Base-by-base conservation (phyloP, 2,888 invertebrate species). In the Schizotus pectinicornis region DNA sequence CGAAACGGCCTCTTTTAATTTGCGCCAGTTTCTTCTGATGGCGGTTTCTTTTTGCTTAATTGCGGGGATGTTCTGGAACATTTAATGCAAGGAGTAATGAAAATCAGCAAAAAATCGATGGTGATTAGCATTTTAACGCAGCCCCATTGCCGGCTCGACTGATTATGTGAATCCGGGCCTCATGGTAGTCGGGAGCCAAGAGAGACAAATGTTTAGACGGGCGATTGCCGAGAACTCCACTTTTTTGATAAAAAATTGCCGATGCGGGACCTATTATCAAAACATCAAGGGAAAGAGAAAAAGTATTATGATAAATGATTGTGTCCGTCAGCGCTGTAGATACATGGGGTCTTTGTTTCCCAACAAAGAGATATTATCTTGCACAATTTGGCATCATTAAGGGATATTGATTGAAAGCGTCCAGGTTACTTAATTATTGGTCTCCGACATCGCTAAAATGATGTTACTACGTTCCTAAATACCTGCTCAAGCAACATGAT, bases 261-360 rank as follows among this genome's bases (percentile, higher is more conserved):
- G 43, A 53, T 45, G 53, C 32, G 53, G 43, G 53, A 32, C 45
- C 53, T 31, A 53, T 53, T 53, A 53, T 43, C 53, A 38, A 37
- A 36, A 45, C 53, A 45, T 37, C 53, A 31, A 35, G 53, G 43
- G 43, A 43, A n/a, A 42, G 49, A 39, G 33, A 41, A 41, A 41
- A 13, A 50, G 31, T 38, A 38, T 48, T 50, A 50, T 50, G 50
- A 50, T 50, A 39, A 50, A 50, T 39, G 50, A 41, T 33, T 31
- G 32, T 50, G 50, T 50, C 50, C 50, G 41, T 50, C 50, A 50
- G 31, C n/a, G 32, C 32, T 13, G 14, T 50, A 49, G 31, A 49
- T 39, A 38, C 49, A 33, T 49, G 38, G 39, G 33, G 13, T 9
- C 50, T 50, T 50, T 50, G 50, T 50, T 41, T 50, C 41, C 50